Base-by-base conservation (phyloP, 2,113 vertebrate species). In the Sarotherodon lohbergeri region DNA sequence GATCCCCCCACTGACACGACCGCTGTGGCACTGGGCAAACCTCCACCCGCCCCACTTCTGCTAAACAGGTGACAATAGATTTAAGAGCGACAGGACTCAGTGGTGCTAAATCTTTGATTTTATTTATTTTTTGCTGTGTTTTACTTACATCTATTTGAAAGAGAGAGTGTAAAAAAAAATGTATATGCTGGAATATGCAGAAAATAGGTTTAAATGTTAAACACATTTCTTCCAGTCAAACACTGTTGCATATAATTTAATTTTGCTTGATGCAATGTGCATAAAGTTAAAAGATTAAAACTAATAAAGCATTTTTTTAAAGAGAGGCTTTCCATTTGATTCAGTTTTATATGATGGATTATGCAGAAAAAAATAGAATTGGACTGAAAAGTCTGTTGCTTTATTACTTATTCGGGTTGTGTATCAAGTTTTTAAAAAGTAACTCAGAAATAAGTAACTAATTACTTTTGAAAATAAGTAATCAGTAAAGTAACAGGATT, bases 41-140 rank as follows among this genome's bases (percentile, higher is more conserved):
- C 54, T 56, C 6, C 54, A 13, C 54, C 54, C 1, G 0, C 22
- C 22, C 54, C 54, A 56, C 22, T 24, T 22, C 11, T 56, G 54
- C 54, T 3, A 56, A 56, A 24, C 22, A 56, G 22, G 54, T 24
- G 54, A 56, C 0, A 56, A 24, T 0, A 24, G 54, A 13, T 56
- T 56, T 56, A 56, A 56, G 54, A 4, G 16, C 2, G 2, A 16
- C 56, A 57, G 56, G 4, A 57, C 13, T 1, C 0, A 57, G 56
- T 29, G 24, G 12, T 0, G 2, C 55, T 0, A 2, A 27, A 27
- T 8, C 12, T 27, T 57, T 57, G 6, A 0, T 29, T 57, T 57
- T 57, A 57, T 57, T 57, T 57, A 57, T 29, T 57, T 22, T 57
- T 57, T 14, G 2, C 55, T 56, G 0, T 56, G 6, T 24, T 56